These are phyloP conservation scores for Clepsis dumicolana DNA, from an alignment of 2,888 invertebrate species.

Conservation along the genomic window DNA sequence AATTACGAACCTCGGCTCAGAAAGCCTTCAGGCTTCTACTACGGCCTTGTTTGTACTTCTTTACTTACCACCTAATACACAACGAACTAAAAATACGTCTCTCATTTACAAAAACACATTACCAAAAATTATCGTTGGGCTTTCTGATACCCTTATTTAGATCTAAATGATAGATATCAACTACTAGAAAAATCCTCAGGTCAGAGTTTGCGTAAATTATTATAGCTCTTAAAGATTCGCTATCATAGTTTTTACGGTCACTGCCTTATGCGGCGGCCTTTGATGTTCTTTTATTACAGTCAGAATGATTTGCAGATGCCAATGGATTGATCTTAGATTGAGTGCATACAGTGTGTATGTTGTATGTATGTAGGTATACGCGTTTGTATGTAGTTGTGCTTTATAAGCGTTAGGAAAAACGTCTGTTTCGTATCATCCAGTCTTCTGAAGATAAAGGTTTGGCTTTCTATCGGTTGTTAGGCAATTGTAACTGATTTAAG, in stretches of 20 bases:
- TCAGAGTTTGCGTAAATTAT: conserved; percentile 3
- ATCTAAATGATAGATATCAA: not conserved
- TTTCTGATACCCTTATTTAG: no score
- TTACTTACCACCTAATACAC: no score
- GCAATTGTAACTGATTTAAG: not conserved
- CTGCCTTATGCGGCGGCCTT: conserved; percentile 18
- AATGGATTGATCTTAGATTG: conserved; percentile 26
- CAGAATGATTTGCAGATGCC: conserved; percentile 39
- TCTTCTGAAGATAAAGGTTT: not conserved
- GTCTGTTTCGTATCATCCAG: not conserved
- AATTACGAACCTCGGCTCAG: no score
- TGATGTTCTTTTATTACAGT: conserved; percentile 38
- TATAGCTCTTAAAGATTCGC: conserved; percentile 13
- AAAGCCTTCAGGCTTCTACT: no score
- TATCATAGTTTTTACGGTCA: conserved; percentile 26
- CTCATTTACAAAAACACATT: no score
- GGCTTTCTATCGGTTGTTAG: not conserved
- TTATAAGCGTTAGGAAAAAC: conserved; percentile 5
- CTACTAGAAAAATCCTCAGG: not conserved
- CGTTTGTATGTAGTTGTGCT: not conserved
- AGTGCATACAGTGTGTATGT: conserved; percentile 7
- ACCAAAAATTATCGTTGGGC: no score
- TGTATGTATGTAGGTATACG: no score
- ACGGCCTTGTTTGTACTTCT: no score
- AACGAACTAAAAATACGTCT: no score